These are phyloP conservation scores for Conops quadrifasciatus DNA, from an alignment of 2,888 invertebrate species.

Conservation along the genomic window DNA sequence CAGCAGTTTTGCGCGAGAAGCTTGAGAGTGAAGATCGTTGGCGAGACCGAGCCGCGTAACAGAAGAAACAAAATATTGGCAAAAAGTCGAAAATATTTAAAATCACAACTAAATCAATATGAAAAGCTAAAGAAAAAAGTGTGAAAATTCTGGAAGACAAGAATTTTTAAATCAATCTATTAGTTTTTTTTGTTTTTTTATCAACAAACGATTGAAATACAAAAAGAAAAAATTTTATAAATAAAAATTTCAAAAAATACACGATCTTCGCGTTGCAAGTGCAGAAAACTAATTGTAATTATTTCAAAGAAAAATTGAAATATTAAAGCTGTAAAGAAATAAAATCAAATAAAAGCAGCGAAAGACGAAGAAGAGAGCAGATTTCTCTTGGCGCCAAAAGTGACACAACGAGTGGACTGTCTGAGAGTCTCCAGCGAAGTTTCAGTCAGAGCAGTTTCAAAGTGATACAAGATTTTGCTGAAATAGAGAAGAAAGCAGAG, in stretches of 20 bases:
- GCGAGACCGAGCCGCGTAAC: too few species aligned
- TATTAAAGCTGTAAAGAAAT: not conserved
- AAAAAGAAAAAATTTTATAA: not conserved
- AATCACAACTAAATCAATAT: constrained; percentile 10
- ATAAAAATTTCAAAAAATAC: not conserved
- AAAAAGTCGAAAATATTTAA: constrained; percentile 1
- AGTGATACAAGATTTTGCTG: not conserved
- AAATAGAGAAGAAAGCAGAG: not conserved
- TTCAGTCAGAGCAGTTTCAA: not conserved
- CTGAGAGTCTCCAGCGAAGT: not conserved
- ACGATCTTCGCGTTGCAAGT: constrained; percentile 26
- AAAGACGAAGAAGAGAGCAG: not conserved
- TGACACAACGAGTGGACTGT: too few species aligned
- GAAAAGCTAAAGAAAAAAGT: constrained; percentile 18
- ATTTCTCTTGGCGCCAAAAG: not conserved
- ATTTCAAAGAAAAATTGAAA: too few species aligned
- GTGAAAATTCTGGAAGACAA: not conserved
- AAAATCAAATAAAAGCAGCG: not conserved
- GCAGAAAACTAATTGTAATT: not conserved
- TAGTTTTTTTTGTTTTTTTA: too few species aligned
- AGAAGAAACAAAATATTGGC: too few species aligned
- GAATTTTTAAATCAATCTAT: not conserved
- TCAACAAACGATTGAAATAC: too few species aligned
- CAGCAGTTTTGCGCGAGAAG: constrained; percentile 64
- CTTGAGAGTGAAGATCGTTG: constrained; percentile 61